These are phyloP conservation scores for Melanotaenia boesemani DNA, from an alignment of 2,797 vertebrate species.

Conservation along the genomic window DNA sequence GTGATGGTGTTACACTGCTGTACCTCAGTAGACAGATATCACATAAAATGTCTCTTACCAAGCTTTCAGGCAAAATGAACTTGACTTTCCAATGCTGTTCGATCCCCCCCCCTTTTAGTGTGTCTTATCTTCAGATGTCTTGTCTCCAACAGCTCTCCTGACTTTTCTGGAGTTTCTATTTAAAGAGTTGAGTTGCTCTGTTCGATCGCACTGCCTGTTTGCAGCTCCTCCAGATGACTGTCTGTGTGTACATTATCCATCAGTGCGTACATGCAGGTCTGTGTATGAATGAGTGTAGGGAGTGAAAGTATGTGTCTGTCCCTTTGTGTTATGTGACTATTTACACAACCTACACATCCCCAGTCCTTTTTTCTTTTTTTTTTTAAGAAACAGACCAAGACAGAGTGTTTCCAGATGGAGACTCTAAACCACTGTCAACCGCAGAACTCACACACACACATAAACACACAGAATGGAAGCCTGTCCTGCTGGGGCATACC, in stretches of 20 bases:
- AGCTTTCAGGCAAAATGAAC: slow-evolving; percentile 48
- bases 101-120: slow-evolving; percentile 31
- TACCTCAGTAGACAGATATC: slow-evolving; percentile 26
- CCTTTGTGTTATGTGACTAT: slow-evolving; percentile 59
- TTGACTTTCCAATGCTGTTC: slow-evolving; percentile 24
- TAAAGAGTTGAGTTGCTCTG: slow-evolving; percentile 48
- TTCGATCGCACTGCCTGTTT: slow-evolving; percentile 61
- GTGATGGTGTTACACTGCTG: slow-evolving; percentile 15
- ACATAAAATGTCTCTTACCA: slow-evolving; percentile 28
- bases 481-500: slow-evolving; percentile 52
- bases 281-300: slow-evolving; percentile 7
- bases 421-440: slow-evolving; percentile 61
- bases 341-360: slow-evolving; percentile 63
- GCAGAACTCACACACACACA: slow-evolving; percentile 33
- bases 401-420: slow-evolving; percentile 78
- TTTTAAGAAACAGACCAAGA: slow-evolving; percentile 42
- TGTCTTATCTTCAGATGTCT: slow-evolving; percentile 71
- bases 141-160: slow-evolving; percentile 19
- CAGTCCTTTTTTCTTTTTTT: slow-evolving; percentile 5
- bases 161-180: slow-evolving; percentile 64
- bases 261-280: slow-evolving; percentile 1
- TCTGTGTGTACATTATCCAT: slow-evolving; percentile 44
- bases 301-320: background rate
- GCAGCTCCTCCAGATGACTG: slow-evolving; percentile 50
- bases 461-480: slow-evolving; percentile 29